A percentile compares a stretch with the other conserved stretches of the same genome.
Conservation (phyloP, 2,888 invertebrate genomes). For the Cerceris rybyensis region DNA sequence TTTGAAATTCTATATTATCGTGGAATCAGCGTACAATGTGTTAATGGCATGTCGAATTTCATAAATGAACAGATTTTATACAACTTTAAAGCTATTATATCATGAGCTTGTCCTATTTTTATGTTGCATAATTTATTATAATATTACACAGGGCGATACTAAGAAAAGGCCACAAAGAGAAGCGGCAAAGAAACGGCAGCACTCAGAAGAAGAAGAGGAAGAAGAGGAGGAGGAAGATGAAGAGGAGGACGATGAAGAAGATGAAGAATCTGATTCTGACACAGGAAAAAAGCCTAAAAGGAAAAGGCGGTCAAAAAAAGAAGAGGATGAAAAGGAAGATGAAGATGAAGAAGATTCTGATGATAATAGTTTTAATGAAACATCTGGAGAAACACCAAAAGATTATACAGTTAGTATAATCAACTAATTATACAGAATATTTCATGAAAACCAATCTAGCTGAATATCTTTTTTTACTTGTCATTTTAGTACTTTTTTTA, state of each 20-base stretch:
- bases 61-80: neutral
- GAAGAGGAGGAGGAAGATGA: constrained; percentile 78
- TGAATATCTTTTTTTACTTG: too few species aligned
- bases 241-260: constrained; percentile 78
- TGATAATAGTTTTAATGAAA: constrained; percentile 77
- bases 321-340: constrained; percentile 78
- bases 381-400: constrained; percentile 78
- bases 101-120: too few species aligned
- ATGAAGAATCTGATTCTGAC: constrained; percentile 78
- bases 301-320: constrained; percentile 75
- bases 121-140: neutral
- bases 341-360: constrained; percentile 79
- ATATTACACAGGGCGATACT: constrained; percentile 65
- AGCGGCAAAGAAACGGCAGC: constrained; percentile 78
- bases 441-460: too few species aligned
- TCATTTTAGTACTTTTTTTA: too few species aligned
- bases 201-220: constrained; percentile 79
- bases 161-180: constrained; percentile 78
- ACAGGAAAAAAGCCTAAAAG: constrained; percentile 75
- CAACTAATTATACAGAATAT: too few species aligned
- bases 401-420: constrained; percentile 75
- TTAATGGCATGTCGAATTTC: too few species aligned
- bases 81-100: neutral
- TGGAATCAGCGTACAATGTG: too few species aligned
- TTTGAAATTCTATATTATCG: too few species aligned